phyloP scores from a whole-genome alignment of 1,140 invertebrate genomes.

The Hycleus phaleratus region DNA sequence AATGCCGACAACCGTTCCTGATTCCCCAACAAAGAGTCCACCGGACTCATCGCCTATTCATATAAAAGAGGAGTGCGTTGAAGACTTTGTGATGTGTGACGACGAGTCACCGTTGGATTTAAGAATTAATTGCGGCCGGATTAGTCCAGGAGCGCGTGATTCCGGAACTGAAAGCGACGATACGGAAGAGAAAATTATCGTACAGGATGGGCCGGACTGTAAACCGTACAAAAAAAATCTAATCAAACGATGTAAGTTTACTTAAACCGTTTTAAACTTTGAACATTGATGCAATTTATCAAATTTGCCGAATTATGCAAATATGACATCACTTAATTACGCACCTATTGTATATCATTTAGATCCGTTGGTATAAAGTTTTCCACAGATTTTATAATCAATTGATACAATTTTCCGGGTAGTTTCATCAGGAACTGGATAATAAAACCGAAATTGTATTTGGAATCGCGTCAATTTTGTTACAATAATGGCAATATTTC shows the following conservation, averaged over 20 bases:
- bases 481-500: background rate
- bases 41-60: conserved; percentile 21
- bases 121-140: conserved; percentile 43
- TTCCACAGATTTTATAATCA: too few species aligned
- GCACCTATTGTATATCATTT: too few species aligned
- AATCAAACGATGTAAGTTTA: conserved; percentile 77
- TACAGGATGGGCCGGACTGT: conserved; percentile 46
- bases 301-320: background rate
- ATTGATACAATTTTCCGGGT: too few species aligned
- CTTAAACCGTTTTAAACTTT: background rate
- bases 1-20: too few species aligned
- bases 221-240: conserved; percentile 83
- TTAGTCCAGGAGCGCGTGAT: conserved; percentile 35
- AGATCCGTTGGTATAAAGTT: too few species aligned
- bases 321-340: too few species aligned
- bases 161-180: conserved; percentile 36
- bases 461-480: conserved; percentile 1
- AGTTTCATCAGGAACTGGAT: too few species aligned
- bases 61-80: conserved; percentile 38
- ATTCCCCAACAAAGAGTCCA: too few species aligned
- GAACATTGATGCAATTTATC: background rate
- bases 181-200: conserved; percentile 28
- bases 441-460: too few species aligned
- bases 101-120: conserved; percentile 52
- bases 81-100: conserved; percentile 40